Conservation (phyloP, 1,140 invertebrate genomes). For the Caerostris darwini region DNA sequence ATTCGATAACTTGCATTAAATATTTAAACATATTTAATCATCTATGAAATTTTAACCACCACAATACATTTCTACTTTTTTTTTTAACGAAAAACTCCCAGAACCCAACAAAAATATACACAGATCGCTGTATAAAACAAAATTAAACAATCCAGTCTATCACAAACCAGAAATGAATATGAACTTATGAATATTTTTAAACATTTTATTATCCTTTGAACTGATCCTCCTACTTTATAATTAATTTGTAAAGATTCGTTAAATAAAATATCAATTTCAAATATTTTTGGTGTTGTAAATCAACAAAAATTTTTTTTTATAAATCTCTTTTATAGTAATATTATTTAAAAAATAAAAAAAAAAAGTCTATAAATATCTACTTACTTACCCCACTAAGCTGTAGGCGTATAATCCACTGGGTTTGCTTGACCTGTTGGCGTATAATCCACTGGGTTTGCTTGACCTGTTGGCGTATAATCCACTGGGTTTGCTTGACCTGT, state of each 20-base stretch:
- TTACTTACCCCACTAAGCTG: background rate
- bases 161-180: background rate
- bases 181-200: background rate
- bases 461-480: background rate
- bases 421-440: background rate
- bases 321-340: background rate
- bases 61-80: background rate
- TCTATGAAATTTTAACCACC: background rate
- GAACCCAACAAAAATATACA: background rate
- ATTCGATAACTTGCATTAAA: background rate
- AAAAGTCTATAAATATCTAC: background rate
- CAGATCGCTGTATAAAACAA: background rate
- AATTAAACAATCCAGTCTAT: background rate
- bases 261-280: too few relatives aligned
- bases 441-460: background rate
- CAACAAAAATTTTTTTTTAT: background rate
- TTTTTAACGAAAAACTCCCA: background rate
- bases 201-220: background rate
- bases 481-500: too few relatives aligned
- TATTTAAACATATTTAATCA: background rate
- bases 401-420: background rate
- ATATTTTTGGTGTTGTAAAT: too few relatives aligned
- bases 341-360: background rate
- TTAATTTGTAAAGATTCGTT: too few relatives aligned
- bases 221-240: background rate